Conservation (phyloP, 2,888 invertebrate genomes). For the Rosalia funebris region DNA sequence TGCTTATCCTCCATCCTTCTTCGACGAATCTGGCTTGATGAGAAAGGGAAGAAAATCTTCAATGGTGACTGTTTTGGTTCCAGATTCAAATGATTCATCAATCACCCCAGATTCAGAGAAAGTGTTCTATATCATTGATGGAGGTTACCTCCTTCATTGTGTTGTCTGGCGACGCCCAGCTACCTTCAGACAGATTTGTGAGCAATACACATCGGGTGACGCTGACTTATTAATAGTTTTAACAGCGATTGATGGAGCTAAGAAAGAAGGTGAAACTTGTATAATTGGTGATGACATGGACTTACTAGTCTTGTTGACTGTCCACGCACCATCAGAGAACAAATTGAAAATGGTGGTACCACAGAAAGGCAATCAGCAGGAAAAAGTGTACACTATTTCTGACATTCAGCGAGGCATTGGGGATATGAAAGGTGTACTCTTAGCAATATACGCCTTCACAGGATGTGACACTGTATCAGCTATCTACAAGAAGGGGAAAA, state of each 20-base stretch:
- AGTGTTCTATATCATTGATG: slow-evolving; percentile 26
- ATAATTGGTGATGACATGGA: too few species aligned
- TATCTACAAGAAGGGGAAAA: slow-evolving; percentile 27
- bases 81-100: slow-evolving; percentile 30
- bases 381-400: slow-evolving; percentile 19
- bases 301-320: too few species aligned
- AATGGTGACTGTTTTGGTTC: slow-evolving; percentile 31
- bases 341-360: slow-evolving; percentile 8
- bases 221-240: too few species aligned
- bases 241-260: too few species aligned
- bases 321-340: too few species aligned
- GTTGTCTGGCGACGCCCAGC: slow-evolving; percentile 24
- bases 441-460: slow-evolving; percentile 21
- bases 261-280: too few species aligned
- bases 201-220: background rate
- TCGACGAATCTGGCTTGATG: slow-evolving; percentile 23
- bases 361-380: slow-evolving; percentile 12
- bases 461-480: slow-evolving; percentile 24
- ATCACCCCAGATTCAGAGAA: slow-evolving; percentile 27
- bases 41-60: slow-evolving; percentile 27
- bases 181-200: slow-evolving; percentile 23
- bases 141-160: slow-evolving; percentile 24
- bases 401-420: slow-evolving; percentile 21
- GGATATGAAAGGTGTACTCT: slow-evolving; percentile 24
- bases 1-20: slow-evolving; percentile 26